phyloP scores from a whole-genome alignment of 2,113 vertebrate genomes.

The Datnioides undecimradiatus region DNA sequence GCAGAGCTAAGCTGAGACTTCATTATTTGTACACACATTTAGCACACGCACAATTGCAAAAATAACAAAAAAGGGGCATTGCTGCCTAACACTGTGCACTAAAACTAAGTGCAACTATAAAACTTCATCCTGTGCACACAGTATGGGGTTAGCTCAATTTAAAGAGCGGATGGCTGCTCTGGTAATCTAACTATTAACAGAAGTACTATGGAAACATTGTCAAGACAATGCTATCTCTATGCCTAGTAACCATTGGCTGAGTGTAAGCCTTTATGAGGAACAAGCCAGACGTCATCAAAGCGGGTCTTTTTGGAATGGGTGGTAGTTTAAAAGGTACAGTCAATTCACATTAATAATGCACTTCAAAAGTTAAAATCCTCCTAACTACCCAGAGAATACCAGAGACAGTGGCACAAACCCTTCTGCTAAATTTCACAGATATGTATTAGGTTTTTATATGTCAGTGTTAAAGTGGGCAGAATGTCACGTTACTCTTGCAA shows the following conservation, averaged over 20 bases:
- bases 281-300: constrained; percentile 38
- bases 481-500: constrained; percentile 74
- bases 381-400: constrained; percentile 69
- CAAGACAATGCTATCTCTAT: constrained; percentile 50
- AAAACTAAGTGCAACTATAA: constrained; percentile 62
- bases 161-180: constrained; percentile 56
- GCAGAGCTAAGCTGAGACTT: constrained; percentile 69
- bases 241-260: constrained; percentile 41
- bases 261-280: constrained; percentile 37
- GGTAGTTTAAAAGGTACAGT: constrained; percentile 68
- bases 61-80: constrained; percentile 50
- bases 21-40: constrained; percentile 71
- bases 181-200: constrained; percentile 54
- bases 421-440: constrained; percentile 84
- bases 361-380: constrained; percentile 72
- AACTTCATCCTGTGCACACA: constrained; percentile 51
- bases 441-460: constrained; percentile 80
- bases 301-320: constrained; percentile 72
- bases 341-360: constrained; percentile 74
- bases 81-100: constrained; percentile 60
- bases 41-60: constrained; percentile 58
- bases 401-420: constrained; percentile 82
- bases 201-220: constrained; percentile 49
- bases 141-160: constrained; percentile 55
- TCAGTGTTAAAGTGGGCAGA: constrained; percentile 81